These are phyloP conservation scores for Spilosoma lubricipeda DNA, from an alignment of 2,888 invertebrate species.

Conservation along the genomic window DNA sequence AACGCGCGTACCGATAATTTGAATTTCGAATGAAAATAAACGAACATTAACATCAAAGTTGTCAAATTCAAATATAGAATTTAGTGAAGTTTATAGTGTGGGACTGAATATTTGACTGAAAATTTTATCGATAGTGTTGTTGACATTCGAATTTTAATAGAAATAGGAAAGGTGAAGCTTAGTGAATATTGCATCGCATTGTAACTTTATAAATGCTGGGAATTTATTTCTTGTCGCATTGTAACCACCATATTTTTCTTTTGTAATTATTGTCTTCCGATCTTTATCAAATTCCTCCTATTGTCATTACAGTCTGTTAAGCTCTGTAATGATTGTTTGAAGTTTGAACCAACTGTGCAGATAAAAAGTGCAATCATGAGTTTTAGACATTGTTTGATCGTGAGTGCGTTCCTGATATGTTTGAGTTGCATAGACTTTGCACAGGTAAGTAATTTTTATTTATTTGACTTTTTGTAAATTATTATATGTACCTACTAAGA, in stretches of 20 bases:
- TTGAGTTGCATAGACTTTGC: conserved; percentile 53
- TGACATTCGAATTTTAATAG: conserved; percentile 32
- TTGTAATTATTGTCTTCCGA: conserved; percentile 32
- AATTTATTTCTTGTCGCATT: conserved; percentile 39
- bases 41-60: conserved; percentile 31
- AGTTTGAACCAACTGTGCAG: conserved; percentile 49
- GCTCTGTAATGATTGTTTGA: conserved; percentile 42
- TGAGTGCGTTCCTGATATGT: conserved; percentile 62
- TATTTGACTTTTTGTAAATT: background rate
- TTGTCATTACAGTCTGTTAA: conserved; percentile 18
- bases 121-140: conserved; percentile 36
- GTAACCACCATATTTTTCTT: conserved; percentile 39
- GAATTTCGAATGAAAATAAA: conserved; percentile 52
- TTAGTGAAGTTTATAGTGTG: conserved; percentile 34
- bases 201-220: conserved; percentile 44
- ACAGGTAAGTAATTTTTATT: conserved; percentile 1
- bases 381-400: conserved; percentile 47
- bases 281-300: conserved; percentile 20
- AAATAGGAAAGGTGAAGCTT: conserved; percentile 47
- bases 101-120: conserved; percentile 11
- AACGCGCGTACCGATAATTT: conserved; percentile 49
- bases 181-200: conserved; percentile 47
- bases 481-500: too few species aligned
- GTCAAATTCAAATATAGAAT: conserved; percentile 11
- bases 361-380: conserved; percentile 60